Evolutionary conservation across 2,888 invertebrate genomes (phyloP), one percentile per base, ranked within the genome.

Genomic region (Orthosia cruda): DNA sequence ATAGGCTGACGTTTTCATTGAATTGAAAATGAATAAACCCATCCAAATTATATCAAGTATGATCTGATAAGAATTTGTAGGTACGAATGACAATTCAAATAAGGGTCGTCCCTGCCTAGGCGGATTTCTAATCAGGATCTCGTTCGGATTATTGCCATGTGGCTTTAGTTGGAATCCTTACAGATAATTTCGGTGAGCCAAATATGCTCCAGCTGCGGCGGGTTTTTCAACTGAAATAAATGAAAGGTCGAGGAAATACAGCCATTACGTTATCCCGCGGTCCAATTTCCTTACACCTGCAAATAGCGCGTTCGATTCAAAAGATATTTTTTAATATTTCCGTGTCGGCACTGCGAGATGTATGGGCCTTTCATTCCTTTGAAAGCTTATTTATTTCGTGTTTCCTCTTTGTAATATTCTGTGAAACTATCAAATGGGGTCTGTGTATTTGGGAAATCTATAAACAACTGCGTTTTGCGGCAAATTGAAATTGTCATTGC

Each of bases 281-380:
- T 83, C 80, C 86, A 87, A 89, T 90, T 90, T 89, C 85, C 85
- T 85, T 84, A 83, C 77, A 86, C 84, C 83, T 83, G 83, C 75
- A 83, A 80, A 81, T 85, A 84, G 84, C 70, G 68, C 69, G 74
- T 84, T 86, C 67, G 65, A 82, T 79, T 81, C 80, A 80, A 83
- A 86, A 86, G 77, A 83, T 85, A 88, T 91, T 87, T 90, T 90
- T 89, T 86, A 88, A 90, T 90, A 90, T 90, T 88, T 90, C 74
- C 74, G 74, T 72, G 80, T 77, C 71, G 77, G 80, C 18, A 68
- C 54, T 59, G 71, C 62, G 67, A 81, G 78, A 83, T 72, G 82
- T 79, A 84, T 77, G 86, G 80, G 67, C 65, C 74, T 86, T 89
- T 86, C 81, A 81, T 86, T 79, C 71, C 80, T 87, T 83, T 84